Evolutionary conservation across 2,888 invertebrate species (phyloP).

Genomic region (Tachystola acroxantha): DNA sequence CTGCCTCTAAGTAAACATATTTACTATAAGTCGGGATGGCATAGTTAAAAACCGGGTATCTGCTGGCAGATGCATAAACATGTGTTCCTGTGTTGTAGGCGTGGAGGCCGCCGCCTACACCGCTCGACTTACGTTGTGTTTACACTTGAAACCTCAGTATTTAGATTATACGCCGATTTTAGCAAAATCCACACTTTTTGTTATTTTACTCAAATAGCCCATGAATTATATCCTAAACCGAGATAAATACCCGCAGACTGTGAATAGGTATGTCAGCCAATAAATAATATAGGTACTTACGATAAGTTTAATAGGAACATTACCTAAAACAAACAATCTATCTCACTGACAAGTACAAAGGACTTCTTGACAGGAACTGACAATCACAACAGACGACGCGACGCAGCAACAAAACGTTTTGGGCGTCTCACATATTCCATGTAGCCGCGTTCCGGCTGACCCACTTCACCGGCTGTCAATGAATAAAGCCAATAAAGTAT

Average conservation of each 20-base stretch:
- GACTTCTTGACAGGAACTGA: no score
- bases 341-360: no score
- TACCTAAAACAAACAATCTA: no score
- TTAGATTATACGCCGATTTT: slow-evolving; percentile 37
- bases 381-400: no score
- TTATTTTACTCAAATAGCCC: slow-evolving; percentile 5
- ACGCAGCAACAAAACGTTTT: slow-evolving; percentile 18
- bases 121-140: slow-evolving; percentile 36
- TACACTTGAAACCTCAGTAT: slow-evolving; percentile 38
- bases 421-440: slow-evolving; percentile 49
- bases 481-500: slow-evolving; percentile 50
- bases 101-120: slow-evolving; percentile 57
- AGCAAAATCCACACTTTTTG: slow-evolving; percentile 28
- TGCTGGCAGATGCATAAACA: slow-evolving; percentile 56
- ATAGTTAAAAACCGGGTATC: slow-evolving; percentile 39
- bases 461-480: slow-evolving; percentile 50
- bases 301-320: no score
- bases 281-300: no score
- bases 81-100: slow-evolving; percentile 59
- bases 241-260: no score
- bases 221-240: no score
- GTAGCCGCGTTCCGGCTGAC: slow-evolving; percentile 56
- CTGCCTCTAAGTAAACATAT: slow-evolving; percentile 6
- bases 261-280: no score
- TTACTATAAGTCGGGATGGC: slow-evolving; percentile 18